Evolutionary conservation across 2,797 vertebrate species (phyloP).

Genomic region (Pteronotus mesoamericanus): DNA sequence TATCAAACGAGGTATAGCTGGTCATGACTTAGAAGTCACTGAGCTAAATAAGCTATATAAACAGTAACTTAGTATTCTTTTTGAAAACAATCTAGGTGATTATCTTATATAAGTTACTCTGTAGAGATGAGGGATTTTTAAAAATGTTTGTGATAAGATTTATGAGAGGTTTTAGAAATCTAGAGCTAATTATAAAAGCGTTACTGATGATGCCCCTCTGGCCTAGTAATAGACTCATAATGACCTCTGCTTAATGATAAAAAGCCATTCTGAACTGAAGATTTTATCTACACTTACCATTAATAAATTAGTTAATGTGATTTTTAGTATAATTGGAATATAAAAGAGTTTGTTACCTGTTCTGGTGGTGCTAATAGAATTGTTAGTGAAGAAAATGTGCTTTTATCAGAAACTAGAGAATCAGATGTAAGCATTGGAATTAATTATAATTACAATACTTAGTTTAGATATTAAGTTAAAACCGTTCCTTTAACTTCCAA

Average conservation of each 20-base stretch:
- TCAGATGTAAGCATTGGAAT: not conserved
- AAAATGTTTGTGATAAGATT: conserved; percentile 28
- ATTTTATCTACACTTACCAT: not conserved
- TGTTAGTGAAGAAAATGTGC: conserved; percentile 7
- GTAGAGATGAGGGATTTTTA: not conserved
- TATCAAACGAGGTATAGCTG: not conserved
- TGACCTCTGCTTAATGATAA: not conserved
- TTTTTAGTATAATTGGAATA: not conserved
- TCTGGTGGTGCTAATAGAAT: not conserved
- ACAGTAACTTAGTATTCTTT: not conserved
- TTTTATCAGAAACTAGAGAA: not conserved
- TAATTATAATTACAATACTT: conserved; percentile 2
- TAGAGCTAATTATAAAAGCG: conserved; percentile 31
- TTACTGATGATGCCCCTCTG: not conserved
- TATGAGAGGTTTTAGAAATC: not conserved
- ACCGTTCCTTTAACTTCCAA: not conserved
- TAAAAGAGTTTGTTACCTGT: conserved; percentile 1
- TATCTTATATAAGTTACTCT: not conserved
- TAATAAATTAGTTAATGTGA: conserved; percentile 12
- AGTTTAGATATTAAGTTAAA: conserved; percentile 29
- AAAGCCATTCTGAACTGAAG: conserved; percentile 45
- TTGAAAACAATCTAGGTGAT: not conserved
- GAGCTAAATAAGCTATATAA: conserved; percentile 6
- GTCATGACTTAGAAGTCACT: not conserved
- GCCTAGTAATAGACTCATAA: conserved; percentile 2